These are phyloP conservation scores for Drosophila paranaensis DNA, from an alignment of 2,888 invertebrate genomes.

Conservation along the genomic window DNA sequence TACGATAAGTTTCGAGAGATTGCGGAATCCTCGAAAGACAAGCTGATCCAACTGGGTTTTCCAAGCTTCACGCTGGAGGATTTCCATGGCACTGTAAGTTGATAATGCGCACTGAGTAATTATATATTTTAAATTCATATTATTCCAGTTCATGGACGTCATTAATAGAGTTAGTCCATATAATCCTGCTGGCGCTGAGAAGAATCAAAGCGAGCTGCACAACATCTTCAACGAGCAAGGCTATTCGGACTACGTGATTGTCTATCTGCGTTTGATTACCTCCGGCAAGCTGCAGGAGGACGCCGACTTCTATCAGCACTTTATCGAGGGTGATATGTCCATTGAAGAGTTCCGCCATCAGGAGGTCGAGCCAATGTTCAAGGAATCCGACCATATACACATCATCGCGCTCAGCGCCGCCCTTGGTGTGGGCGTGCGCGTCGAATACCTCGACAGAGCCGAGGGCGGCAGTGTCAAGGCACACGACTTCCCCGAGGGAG, in stretches of 20 bases:
- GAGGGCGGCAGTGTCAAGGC: conserved; percentile 92
- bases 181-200: conserved; percentile 73
- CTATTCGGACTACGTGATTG: conserved; percentile 97
- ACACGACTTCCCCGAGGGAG: conserved; percentile 95
- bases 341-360: conserved; percentile 96
- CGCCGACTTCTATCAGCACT: conserved; percentile 96
- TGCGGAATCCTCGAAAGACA: conserved; percentile 94
- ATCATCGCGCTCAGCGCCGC: conserved; percentile 97
- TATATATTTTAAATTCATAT: neutral
- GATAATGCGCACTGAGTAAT: too few species aligned
- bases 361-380: conserved; percentile 85
- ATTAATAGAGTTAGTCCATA: conserved; percentile 90
- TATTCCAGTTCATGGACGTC: conserved; percentile 93
- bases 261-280: conserved; percentile 95
- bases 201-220: conserved; percentile 91
- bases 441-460: conserved; percentile 99
- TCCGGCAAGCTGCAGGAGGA: conserved; percentile 98
- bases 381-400: conserved; percentile 97
- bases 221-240: conserved; percentile 96
- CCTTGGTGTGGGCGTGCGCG: conserved; percentile 93
- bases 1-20: conserved; percentile 93
- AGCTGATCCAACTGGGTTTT: conserved; percentile 95
- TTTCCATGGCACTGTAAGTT: conserved; percentile 94
- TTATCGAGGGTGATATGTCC: conserved; percentile 96
- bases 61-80: conserved; percentile 99